Percentiles rank a stretch among this genome's conserved stretches.
These are phyloP conservation scores for Neopelma chrysocephalum DNA, from an alignment of 2,797 vertebrate genomes.

Conservation along the genomic window DNA sequence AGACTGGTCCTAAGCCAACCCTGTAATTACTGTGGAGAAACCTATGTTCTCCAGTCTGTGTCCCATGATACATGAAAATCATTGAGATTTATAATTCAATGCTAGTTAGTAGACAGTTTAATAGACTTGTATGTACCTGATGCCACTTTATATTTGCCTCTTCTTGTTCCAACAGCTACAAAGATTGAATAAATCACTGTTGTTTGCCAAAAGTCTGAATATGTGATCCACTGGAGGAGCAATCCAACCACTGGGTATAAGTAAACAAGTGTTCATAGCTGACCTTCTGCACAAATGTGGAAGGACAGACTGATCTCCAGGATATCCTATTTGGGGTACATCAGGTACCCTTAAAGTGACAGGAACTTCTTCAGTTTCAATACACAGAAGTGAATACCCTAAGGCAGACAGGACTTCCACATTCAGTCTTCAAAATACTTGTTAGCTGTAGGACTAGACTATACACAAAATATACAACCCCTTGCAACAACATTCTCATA, in stretches of 20 bases:
- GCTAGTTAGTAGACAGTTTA: not conserved
- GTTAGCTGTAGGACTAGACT: not conserved
- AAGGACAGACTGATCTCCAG: not conserved
- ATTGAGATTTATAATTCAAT: not conserved
- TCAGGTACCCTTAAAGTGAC: not conserved
- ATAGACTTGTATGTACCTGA: not conserved
- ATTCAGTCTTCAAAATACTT: not conserved
- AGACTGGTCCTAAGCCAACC: not conserved
- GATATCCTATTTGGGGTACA: not conserved
- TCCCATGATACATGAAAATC: not conserved
- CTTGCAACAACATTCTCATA: not conserved
- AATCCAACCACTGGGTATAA: not conserved
- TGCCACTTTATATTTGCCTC: not conserved
- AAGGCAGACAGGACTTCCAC: not conserved
- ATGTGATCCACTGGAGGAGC: not conserved
- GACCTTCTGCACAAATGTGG: not conserved
- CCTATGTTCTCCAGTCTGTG: not conserved
- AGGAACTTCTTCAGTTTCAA: not conserved
- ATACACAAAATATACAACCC: not conserved
- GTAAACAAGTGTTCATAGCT: conserved; percentile 1
- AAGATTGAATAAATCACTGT: not conserved
- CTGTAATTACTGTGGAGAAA: not conserved
- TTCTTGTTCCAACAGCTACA: not conserved
- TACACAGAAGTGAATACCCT: not conserved
- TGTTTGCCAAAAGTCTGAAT: not conserved